Conservation (phyloP, 2,888 invertebrate species). For the Hydraecia micacea region DNA sequence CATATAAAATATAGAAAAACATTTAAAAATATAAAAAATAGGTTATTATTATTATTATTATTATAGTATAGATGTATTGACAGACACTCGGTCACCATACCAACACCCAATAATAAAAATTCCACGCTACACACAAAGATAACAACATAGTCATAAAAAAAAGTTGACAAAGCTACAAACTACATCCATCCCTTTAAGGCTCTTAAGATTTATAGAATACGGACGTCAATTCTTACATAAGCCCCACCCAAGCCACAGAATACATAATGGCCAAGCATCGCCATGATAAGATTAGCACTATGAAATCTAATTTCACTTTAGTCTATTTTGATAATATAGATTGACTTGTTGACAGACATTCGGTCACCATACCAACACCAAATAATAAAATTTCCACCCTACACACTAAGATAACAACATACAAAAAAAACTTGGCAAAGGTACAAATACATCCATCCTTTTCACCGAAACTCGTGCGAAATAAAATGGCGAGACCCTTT, state of each 20-base stretch:
- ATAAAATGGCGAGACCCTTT: slow-evolving; percentile 32
- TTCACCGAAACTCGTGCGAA: neutral
- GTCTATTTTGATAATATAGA: neutral
- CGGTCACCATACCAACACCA: neutral
- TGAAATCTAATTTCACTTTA: neutral
- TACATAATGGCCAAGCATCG: neutral
- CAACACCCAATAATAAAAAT: neutral
- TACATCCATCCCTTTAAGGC: neutral
- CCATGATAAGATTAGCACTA: neutral
- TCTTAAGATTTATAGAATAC: neutral
- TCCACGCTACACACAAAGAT: neutral
- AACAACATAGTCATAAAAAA: neutral
- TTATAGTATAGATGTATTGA: neutral
- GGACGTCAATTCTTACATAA: neutral
- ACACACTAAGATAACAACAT: neutral
- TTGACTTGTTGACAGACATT: neutral
- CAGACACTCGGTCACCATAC: neutral
- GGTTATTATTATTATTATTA: no score
- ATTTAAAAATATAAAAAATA: no score
- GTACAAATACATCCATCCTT: neutral
- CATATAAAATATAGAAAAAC: no score
- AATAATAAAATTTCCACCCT: neutral
- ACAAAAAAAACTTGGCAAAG: neutral
- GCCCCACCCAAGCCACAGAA: neutral
- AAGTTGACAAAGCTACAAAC: neutral